Percentiles rank a stretch among this genome's conserved stretches.
Conservation (phyloP, 2,888 invertebrate genomes). For the Mycalesis mineus region DNA sequence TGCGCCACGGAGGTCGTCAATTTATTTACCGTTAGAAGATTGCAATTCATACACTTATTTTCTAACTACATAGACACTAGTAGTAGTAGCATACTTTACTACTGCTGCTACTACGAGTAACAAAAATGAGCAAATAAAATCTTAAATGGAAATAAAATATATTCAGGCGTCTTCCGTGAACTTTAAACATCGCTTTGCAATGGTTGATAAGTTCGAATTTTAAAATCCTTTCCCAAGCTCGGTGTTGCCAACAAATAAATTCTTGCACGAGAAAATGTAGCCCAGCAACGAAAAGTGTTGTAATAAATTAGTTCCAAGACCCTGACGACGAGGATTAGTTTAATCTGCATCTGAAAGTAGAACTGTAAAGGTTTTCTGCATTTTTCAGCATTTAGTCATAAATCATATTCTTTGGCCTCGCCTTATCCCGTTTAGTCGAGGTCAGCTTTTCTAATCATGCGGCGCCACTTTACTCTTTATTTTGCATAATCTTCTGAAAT, state of each 20-base stretch:
- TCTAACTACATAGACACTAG: no score
- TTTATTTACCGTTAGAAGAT: no score
- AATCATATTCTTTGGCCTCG: no score
- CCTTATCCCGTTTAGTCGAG: no score
- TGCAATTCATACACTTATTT: no score
- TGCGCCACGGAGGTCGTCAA: no score
- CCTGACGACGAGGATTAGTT: conserved; percentile 43
- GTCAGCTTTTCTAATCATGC: no score
- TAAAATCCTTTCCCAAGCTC: conserved; percentile 11
- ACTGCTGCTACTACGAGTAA: no score
- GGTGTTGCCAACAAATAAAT: conserved; percentile 27
- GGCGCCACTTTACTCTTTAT: no score
- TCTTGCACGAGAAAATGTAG: conserved; percentile 26
- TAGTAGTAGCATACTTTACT: no score
- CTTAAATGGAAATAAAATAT: not conserved
- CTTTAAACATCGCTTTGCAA: not conserved
- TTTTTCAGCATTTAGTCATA: not conserved
- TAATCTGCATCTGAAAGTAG: conserved; percentile 39
- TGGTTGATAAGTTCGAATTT: conserved; percentile 10
- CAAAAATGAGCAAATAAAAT: no score
- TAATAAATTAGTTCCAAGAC: conserved; percentile 46
- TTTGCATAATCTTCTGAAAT: no score
- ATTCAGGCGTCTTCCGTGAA: not conserved
- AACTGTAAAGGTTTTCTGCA: conserved; percentile 21
- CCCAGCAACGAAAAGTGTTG: conserved; percentile 29